phyloP scores from a whole-genome alignment of 2,888 invertebrate species.

The Hoplodrina blanda region DNA sequence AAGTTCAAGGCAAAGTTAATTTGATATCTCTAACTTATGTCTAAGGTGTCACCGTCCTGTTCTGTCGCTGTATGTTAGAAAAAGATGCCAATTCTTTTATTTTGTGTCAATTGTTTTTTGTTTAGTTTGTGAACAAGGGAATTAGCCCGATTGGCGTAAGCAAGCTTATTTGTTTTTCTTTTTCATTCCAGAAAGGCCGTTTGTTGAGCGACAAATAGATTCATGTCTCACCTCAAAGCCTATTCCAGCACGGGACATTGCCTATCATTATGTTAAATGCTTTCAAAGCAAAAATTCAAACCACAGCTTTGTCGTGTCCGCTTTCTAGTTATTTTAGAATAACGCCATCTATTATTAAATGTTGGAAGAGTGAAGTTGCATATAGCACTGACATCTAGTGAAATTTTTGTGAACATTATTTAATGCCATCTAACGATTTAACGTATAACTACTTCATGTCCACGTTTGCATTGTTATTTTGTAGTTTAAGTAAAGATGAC shows the following conservation, averaged over 20 bases:
- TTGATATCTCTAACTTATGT: too few relatives aligned
- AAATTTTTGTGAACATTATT: neutral
- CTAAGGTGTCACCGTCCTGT: too few relatives aligned
- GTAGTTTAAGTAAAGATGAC: constrained; percentile 20
- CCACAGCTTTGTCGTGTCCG: constrained; percentile 41
- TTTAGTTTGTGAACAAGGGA: too few relatives aligned
- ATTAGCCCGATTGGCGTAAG: too few relatives aligned
- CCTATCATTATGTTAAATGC: constrained; percentile 73
- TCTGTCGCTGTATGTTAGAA: too few relatives aligned
- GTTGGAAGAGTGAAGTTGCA: constrained; percentile 10
- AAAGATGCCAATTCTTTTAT: too few relatives aligned
- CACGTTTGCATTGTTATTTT: neutral
- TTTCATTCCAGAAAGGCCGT: constrained; percentile 68
- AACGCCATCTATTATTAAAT: constrained; percentile 47
- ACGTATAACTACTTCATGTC: neutral
- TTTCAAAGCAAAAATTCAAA: constrained; percentile 54
- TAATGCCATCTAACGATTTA: constrained; percentile 6
- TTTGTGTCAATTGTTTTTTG: too few relatives aligned
- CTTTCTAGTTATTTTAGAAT: constrained; percentile 28
- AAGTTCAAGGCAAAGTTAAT: too few relatives aligned
- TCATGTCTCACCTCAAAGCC: constrained; percentile 66
- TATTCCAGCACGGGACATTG: constrained; percentile 69
- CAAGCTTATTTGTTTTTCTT: neutral
- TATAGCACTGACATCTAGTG: constrained; percentile 53
- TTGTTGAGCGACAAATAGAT: constrained; percentile 68